Evolutionary conservation across 35 echinoderm and acorn worm species (phyloP), one percentile per base, ranked within the genome.

Genomic region (Nesometra sesokonis): DNA sequence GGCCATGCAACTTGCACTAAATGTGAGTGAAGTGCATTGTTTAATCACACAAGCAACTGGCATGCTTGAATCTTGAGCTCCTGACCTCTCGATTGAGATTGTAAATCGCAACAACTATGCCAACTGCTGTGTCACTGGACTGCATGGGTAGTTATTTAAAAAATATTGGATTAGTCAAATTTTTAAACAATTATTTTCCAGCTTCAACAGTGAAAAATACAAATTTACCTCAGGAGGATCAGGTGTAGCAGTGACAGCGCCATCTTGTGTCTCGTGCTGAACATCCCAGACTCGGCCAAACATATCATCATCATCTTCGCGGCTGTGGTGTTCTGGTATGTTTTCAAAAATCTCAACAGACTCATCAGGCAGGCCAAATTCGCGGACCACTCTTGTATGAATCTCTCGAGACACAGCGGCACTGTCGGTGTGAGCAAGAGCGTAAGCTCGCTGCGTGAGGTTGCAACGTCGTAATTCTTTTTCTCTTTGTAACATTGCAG

Each of bases 341-440:
- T 77, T 85, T n/a, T 94, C 87, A 88, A 99, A 99, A 13, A 99
- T 87, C 32, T 99, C 96, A 31, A 94, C 86, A 0, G 96, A 91
- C 79, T 99, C 96, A 46, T 99, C 96, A 0, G 96, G 96, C 17
- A 99, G 87, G 33, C 96, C 96, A 86, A 94, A 99, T 46, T 99
- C 96, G 33, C 96, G 47, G 17, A 99, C 96, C 0, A 99, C 86
- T 27, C 96, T 80, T 15, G 84, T 93, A 37, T 90, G 96, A 84
- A 99, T 85, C 78, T 99, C 90, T 32, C 90, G 47, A 37, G 90
- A 82, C 3, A 99, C 82, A 0, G 92, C 82, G 0, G 80, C 83
- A 37, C 90, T 89, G 85, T 99, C 96, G 0, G 87, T 94, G 36
- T 90, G 91, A 30, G 89, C 86, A 35, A 94, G 79, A n/a, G 92